Base-by-base conservation (phyloP, 2,888 invertebrate species). In the Agrypnus murinus region DNA sequence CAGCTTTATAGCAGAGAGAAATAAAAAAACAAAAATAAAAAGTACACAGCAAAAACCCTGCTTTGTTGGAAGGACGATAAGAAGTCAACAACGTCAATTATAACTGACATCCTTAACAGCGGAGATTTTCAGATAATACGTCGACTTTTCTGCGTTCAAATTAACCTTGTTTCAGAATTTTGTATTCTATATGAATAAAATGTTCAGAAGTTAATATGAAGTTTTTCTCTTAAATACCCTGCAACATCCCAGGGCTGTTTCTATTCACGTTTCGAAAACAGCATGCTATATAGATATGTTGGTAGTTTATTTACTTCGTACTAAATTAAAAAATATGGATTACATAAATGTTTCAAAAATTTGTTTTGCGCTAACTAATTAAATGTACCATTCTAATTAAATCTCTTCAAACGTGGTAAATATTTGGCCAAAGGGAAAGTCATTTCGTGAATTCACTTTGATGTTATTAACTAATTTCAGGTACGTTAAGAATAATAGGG, bases 81-180 rank as follows among this genome's bases (percentile, higher is more conserved):
- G 48, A 63, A 63, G 63, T 63, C 50, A 38, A 50, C 63, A 50
- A 63, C 63, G 63, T 63, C 63, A 63, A 63, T 63, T 63, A 63
- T 46, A 50, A 38, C 45, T 48, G 63, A 63, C 48, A 63, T 63
- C 25, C 31, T 63, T 50, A 63, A 38, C 63, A 63, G 58, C 40
- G 34, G 63, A 63, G 63, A 63, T 48, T 63, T 63, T 63, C 48
- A 50, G 63, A 63, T 48, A 63, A 63, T 48, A 46, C 32, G 36
- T 8, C 50, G 17, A 19, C 60, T 62, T 63, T 38, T 34, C 15
- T 8, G 19, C 14, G 40, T 8, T 31, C 36, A 58, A 58, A 58
- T 58, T 58, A 58, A 58, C 58, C 31, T 58, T 58, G 40, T 43
- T 58, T 58, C 43, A n/a, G 25, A 58, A 43, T 43, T 58, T 43